Percentiles rank a stretch among this genome's conserved stretches.
phyloP scores from a whole-genome alignment of 53 echinoderm and acorn worm species.

The Echinometra lucunter region DNA sequence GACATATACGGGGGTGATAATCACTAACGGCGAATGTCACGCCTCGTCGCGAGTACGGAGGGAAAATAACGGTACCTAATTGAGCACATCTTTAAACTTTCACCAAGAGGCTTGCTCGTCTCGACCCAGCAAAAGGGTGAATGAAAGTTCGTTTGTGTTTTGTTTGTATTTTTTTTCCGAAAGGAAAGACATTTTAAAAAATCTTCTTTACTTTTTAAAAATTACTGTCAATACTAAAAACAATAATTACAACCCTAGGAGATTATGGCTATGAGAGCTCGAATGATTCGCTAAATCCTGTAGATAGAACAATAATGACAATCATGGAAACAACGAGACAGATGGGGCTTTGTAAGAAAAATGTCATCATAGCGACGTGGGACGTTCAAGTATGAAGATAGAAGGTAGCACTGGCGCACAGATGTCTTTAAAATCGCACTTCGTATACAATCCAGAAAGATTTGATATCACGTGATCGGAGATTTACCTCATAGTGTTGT shows the following conservation, averaged over 20 bases:
- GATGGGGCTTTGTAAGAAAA: too few relatives aligned
- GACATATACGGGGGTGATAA: slow-evolving; percentile 21
- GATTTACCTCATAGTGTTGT: neutral
- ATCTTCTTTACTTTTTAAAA: too few relatives aligned
- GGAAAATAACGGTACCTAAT: neutral
- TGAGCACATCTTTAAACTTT: neutral
- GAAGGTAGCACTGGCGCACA: neutral
- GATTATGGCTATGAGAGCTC: too few relatives aligned
- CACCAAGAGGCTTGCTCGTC: neutral
- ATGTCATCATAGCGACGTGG: neutral
- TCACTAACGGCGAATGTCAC: neutral
- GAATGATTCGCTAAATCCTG: too few relatives aligned
- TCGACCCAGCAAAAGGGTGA: neutral
- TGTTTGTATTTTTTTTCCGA: too few relatives aligned
- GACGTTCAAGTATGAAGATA: neutral
- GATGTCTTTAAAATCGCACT: neutral
- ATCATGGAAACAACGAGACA: too few relatives aligned
- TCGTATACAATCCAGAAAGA: neutral
- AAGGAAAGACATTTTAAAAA: too few relatives aligned
- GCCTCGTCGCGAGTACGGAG: neutral
- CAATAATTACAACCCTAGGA: too few relatives aligned
- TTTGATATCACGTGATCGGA: neutral
- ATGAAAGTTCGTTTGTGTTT: neutral
- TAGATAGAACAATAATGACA: too few relatives aligned
- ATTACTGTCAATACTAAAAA: too few relatives aligned